A percentile compares a stretch with the other conserved stretches of the same genome.
phyloP scores from a whole-genome alignment of 2,797 vertebrate species.

The Gambusia yucatana region DNA sequence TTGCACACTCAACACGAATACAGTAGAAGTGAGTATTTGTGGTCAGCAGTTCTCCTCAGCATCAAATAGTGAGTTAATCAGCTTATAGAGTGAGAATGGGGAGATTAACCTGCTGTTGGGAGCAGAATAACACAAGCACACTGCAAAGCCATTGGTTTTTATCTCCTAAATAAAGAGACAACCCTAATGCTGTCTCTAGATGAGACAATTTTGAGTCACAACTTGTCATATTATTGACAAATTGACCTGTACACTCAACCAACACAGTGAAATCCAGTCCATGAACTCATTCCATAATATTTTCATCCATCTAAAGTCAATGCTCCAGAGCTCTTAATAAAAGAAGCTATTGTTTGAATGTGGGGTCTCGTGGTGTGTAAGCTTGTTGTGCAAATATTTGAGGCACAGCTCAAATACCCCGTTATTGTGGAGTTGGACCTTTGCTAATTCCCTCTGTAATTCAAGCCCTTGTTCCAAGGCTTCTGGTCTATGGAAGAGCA shows the following conservation, averaged over 20 bases:
- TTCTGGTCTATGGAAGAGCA: background rate
- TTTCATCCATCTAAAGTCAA: slow-evolving; percentile 11
- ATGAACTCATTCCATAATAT: slow-evolving; percentile 19
- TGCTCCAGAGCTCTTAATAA: slow-evolving; percentile 40
- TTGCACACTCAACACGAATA: background rate
- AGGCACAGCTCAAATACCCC: slow-evolving; percentile 38
- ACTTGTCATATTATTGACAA: background rate
- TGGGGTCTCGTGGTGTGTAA: slow-evolving; percentile 34
- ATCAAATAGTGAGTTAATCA: slow-evolving; percentile 65
- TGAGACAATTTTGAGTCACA: background rate
- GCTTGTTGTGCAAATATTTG: slow-evolving; percentile 18
- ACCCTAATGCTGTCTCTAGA: background rate
- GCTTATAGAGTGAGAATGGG: slow-evolving; percentile 64
- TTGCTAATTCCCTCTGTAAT: slow-evolving; percentile 37
- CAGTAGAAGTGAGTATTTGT: slow-evolving; percentile 7
- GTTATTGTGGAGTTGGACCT: slow-evolving; percentile 53
- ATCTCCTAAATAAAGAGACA: background rate
- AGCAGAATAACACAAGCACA: slow-evolving; percentile 5
- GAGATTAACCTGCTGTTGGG: slow-evolving; percentile 60
- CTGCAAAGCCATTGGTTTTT: background rate
- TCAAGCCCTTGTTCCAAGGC: slow-evolving; percentile 38
- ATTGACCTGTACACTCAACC: background rate
- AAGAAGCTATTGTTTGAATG: slow-evolving; percentile 54
- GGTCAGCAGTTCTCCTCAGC: slow-evolving; percentile 22
- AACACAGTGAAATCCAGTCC: background rate